Evolutionary conservation across 2,113 vertebrate genomes (phyloP), one percentile per base, ranked within the genome.

Genomic region (Sinosuthora webbiana): DNA sequence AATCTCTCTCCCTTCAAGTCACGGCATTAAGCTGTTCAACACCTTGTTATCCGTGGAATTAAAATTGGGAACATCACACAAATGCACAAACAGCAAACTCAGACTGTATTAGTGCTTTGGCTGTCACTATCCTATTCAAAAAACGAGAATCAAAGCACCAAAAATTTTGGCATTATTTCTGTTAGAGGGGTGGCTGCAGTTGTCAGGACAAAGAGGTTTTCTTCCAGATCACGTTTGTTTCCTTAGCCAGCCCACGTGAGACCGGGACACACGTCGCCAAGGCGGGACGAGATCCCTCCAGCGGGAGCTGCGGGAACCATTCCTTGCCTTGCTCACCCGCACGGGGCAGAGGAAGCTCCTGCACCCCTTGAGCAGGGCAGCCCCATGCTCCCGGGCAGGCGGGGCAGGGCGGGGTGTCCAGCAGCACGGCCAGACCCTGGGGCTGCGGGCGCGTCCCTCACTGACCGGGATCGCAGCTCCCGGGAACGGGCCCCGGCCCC

Each of bases 401-500:
- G 6, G n/a, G 42, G 24, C 56, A 6, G 12, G 8, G 8, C 69
- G 11, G 3, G 17, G 13, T 9, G 15, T 12, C 27, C 27, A 2
- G 17, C 2, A 8, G 21, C 39, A 7, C 5, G 10, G 18, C 16
- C 25, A 2, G 3, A 0, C 11, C 2, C 3, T 3, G 8, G 2
- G 5, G 7, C 15, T 6, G 28, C 6, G 4, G 2, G 8, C 2
- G 1, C 8, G 3, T 7, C 30, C 6, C 0, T 1, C 7, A 1
- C 9, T 0, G 2, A 3, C 4, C 4, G 16, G 5, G 28, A 14
- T 0, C 0, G 4, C 10, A 0, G 2, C 9, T 5, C 35, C 15
- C 35, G 42, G n/a, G 23, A 39, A 12, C 0, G 3, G 5, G 7
- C 5, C 3, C 7, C 2, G 25, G 41, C 13, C 39, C 9, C 10